Percentiles rank a stretch among this genome's conserved stretches.
Evolutionary conservation across 1,140 invertebrate genomes (phyloP).

Genomic region (Musca vetustissima): DNA sequence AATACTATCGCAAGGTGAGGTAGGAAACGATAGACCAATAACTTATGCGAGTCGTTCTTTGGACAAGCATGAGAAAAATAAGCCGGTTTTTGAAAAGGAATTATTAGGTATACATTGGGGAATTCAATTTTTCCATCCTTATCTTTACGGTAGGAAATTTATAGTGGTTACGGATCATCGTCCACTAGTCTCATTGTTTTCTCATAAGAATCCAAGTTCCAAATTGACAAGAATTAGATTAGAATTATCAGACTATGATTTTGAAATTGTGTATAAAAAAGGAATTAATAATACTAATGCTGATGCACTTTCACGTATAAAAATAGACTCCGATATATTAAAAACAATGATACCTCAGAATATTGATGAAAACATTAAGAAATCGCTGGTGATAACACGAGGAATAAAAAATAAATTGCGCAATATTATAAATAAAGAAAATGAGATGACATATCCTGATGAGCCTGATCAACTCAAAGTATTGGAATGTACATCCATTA

Average conservation of each 20-base stretch:
- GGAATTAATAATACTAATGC: slow-evolving; percentile 25
- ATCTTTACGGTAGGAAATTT: slow-evolving; percentile 57
- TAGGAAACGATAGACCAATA: slow-evolving; percentile 30
- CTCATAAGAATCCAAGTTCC: slow-evolving; percentile 56
- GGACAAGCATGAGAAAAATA: slow-evolving; percentile 31
- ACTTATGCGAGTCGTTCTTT: slow-evolving; percentile 27
- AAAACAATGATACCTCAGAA: neutral
- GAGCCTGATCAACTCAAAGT: neutral
- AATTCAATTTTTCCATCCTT: slow-evolving; percentile 56
- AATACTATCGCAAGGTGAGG: neutral
- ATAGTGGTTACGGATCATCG: slow-evolving; percentile 37
- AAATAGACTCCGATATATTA: slow-evolving; percentile 12
- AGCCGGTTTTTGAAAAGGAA: slow-evolving; percentile 34
- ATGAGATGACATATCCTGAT: neutral
- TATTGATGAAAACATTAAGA: neutral
- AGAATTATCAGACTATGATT: slow-evolving; percentile 53
- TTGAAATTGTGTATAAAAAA: slow-evolving; percentile 43
- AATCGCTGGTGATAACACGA: slow-evolving; percentile 12
- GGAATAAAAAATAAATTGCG: neutral
- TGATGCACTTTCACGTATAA: slow-evolving; percentile 25
- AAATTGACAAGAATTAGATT: slow-evolving; percentile 57
- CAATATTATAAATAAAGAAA: too few relatives aligned
- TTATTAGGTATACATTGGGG: slow-evolving; percentile 44
- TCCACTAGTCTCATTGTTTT: slow-evolving; percentile 55
- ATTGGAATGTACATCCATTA: slow-evolving; percentile 6